Base-by-base conservation (phyloP, 2,113 vertebrate genomes). In the Cinclus mexicanus region DNA sequence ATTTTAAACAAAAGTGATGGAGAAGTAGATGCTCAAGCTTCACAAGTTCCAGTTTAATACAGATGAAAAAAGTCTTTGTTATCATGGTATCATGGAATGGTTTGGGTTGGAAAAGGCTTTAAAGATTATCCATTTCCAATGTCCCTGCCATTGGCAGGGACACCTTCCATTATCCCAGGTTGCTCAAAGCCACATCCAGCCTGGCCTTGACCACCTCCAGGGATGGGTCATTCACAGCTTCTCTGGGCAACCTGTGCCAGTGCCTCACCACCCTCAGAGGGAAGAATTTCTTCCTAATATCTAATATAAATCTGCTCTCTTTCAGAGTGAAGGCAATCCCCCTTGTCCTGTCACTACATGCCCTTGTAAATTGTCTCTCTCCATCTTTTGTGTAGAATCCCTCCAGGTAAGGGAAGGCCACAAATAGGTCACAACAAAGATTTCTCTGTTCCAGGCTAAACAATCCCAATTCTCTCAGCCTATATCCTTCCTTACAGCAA, bases 121-220 rank as follows among this genome's bases (percentile, higher is more conserved):
- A 28, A 39, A 74, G 12, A 23, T 65, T 41, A 44, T 16, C 4
- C 19, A 29, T 11, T 29, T 59, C 12, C 20, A 67, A 21, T 0
- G 0, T 2, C 7, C 7, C 26, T 57, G 68, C 25, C 12, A 6
- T 16, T 22, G 12, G 9, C 8, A 50, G 8, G 7, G 10, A 11
- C 14, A 37, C 2, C 28, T 53, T 60, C 37, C 13, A 14, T 4
- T 46, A 24, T 14, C 15, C 19, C 28, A 46, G 7, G 6, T 7
- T n/a, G 10, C 14, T 23, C 17, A 20, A 31, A 67, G 28, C 2
- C 4, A 15, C 15, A 18, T 14, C 39, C 29, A 52, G 1, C 15
- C 39, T 31, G 9, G 14, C 23, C 28, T 60, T 46, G 23, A 22
- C 12, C 15, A 31, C 5, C 6, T 52, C 10, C 39, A 67, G 15